Evolutionary conservation across 2,888 invertebrate genomes (phyloP).

Genomic region (Muschampia plurimacula): DNA sequence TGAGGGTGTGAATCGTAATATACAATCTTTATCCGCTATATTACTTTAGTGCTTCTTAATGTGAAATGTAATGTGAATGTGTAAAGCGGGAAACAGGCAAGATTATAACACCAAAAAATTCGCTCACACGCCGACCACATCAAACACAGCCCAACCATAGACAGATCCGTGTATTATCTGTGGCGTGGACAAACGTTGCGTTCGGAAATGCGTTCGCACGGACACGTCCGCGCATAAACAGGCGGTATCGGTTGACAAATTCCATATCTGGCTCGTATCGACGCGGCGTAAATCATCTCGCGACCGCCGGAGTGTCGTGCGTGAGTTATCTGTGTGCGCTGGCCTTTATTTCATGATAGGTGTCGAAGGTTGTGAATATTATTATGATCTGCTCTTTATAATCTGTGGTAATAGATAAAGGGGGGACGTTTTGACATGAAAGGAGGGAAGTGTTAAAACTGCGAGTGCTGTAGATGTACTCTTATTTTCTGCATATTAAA

Average conservation of each 20-base stretch:
- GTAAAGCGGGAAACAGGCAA: too few relatives aligned
- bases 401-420: not conserved
- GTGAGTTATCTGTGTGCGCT: slow-evolving; percentile 54
- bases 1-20: too few relatives aligned
- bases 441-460: not conserved
- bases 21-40: too few relatives aligned
- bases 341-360: slow-evolving; percentile 48
- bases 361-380: slow-evolving; percentile 35
- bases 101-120: not conserved
- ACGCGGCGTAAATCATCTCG: slow-evolving; percentile 72
- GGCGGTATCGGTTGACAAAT: slow-evolving; percentile 74
- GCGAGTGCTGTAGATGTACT: too few relatives aligned
- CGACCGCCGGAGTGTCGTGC: slow-evolving; percentile 55
- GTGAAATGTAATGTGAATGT: too few relatives aligned
- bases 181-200: slow-evolving; percentile 41
- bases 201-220: slow-evolving; percentile 16
- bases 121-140: not conserved
- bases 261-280: slow-evolving; percentile 80
- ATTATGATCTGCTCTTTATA: not conserved
- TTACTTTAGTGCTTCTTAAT: too few relatives aligned
- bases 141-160: slow-evolving; percentile 17
- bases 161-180: slow-evolving; percentile 43
- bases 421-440: not conserved
- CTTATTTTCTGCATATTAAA: too few relatives aligned
- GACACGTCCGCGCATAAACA: slow-evolving; percentile 73